phyloP scores from a whole-genome alignment of 30 jellyfish, hydroid and myxozoan species.

The Morbakka virulenta region DNA sequence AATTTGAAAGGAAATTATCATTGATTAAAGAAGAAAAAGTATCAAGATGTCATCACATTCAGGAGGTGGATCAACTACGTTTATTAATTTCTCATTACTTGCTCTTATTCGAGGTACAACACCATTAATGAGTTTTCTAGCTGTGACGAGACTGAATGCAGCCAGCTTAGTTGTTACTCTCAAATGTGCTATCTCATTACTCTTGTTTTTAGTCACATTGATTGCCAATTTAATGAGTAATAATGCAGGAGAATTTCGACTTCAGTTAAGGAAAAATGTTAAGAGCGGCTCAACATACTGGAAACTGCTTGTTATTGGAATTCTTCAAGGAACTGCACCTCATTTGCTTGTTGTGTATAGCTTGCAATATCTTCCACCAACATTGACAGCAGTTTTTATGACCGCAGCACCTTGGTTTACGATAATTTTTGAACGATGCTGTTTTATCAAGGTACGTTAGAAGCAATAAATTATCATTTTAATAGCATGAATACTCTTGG shows the following conservation, averaged over 20 bases:
- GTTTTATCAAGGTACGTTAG: constrained; percentile 50
- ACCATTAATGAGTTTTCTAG: constrained; percentile 72
- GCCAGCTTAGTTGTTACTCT: constrained; percentile 64
- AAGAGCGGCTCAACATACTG: constrained; percentile 39
- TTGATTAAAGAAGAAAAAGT: no score
- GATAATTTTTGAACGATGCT: constrained; percentile 46
- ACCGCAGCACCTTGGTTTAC: constrained; percentile 83
- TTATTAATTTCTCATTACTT: constrained; percentile 32
- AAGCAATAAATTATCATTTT: not conserved
- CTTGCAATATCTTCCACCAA: constrained; percentile 63
- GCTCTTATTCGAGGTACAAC: constrained; percentile 74
- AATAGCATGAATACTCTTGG: no score
- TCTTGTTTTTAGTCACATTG: constrained; percentile 12
- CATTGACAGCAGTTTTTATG: constrained; percentile 73
- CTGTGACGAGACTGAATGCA: constrained; percentile 49
- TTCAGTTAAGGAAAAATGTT: constrained; percentile 31
- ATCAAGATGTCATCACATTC: no score
- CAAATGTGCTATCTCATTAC: constrained; percentile 47
- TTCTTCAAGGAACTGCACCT: constrained; percentile 71
- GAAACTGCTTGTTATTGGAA: constrained; percentile 56
- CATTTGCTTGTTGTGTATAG: constrained; percentile 58
- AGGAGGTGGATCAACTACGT: no score
- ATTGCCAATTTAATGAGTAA: not conserved
- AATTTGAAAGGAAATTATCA: no score
- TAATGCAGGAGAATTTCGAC: constrained; percentile 10